These are phyloP conservation scores for Lycophotia porphyrea DNA, from an alignment of 2,888 invertebrate genomes.

Conservation along the genomic window DNA sequence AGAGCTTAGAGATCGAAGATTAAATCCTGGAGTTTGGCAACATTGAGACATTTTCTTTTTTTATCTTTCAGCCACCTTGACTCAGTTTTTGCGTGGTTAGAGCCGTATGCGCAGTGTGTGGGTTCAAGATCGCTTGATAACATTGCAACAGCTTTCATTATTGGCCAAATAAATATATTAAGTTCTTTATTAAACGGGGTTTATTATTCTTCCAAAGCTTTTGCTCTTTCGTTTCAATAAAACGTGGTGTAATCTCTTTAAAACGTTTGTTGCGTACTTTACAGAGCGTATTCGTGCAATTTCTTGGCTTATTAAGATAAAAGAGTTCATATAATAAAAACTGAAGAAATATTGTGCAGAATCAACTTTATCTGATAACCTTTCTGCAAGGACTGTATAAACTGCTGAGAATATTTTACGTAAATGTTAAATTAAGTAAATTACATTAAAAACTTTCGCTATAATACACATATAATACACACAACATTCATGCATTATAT, in stretches of 20 bases:
- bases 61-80: constrained; percentile 63
- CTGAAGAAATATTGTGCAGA: constrained; percentile 37
- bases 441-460: constrained; percentile 2
- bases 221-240: constrained; percentile 10
- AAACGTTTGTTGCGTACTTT: constrained; percentile 28
- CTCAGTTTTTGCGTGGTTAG: constrained; percentile 57
- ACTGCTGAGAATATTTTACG: constrained; percentile 16
- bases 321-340: constrained; percentile 33
- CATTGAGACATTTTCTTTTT: constrained; percentile 54
- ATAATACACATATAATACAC: too few relatives aligned
- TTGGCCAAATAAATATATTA: constrained; percentile 60
- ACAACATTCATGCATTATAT: too few relatives aligned
- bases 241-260: constrained; percentile 11
- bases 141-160: constrained; percentile 66
- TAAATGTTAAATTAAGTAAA: constrained; percentile 25
- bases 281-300: neutral
- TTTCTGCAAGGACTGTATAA: constrained; percentile 36
- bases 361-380: constrained; percentile 52
- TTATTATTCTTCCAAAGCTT: constrained; percentile 33
- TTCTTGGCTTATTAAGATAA: constrained; percentile 43
- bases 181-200: constrained; percentile 42
- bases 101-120: constrained; percentile 61
- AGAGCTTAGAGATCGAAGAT: constrained; percentile 38
- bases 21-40: constrained; percentile 46
- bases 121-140: constrained; percentile 66